Evolutionary conservation across 2,797 vertebrate species (phyloP), one percentile per base, ranked within the genome.

Genomic region (Sebastes trivittatus): DNA sequence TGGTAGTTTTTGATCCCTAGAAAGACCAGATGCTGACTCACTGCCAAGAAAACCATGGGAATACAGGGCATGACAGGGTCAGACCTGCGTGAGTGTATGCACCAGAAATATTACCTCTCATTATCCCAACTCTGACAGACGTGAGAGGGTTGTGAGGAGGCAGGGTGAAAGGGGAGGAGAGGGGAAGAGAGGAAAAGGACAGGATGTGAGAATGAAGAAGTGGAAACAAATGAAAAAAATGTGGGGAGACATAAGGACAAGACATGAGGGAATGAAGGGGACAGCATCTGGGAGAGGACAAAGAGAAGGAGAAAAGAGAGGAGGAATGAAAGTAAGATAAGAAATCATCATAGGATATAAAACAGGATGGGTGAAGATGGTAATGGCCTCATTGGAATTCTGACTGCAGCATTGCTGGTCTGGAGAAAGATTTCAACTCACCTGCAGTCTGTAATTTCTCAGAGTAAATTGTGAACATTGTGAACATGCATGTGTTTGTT

Each of bases 381-480:
- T 65, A 81, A 85, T 36, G 63, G 66, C 70, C 71, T 85, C 73
- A 82, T 79, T 89, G 42, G 32, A 60, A 88, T 88, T 88, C 77
- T 84, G 59, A 64, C 61, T 76, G 79, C 11, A 36, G 72, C 27
- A 25, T 22, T 6, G 34, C 65, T 58, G 32, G 20, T 88, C 49
- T 73, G 69, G 22, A 60, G 62, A 69, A 56, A 49, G 60, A 75
- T 55, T 23, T 76, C 2, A 62, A 34, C 55, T 82, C 58, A 76
- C 56, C 42, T 77, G 61, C 7, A 72, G n/a, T 36, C 52, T 76
- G 49, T 76, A 72, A 78, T 75, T 78, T 78, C 11, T 64, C 42
- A 42, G 25, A 29, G 6, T 42, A 80, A 23, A 54, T 42, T 49
- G 7, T 4, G 9, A 27, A 16, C 7, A 69, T 6, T 74, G 20